Evolutionary conservation across 2,888 invertebrate species (phyloP).

Genomic region (Euphydryas editha): DNA sequence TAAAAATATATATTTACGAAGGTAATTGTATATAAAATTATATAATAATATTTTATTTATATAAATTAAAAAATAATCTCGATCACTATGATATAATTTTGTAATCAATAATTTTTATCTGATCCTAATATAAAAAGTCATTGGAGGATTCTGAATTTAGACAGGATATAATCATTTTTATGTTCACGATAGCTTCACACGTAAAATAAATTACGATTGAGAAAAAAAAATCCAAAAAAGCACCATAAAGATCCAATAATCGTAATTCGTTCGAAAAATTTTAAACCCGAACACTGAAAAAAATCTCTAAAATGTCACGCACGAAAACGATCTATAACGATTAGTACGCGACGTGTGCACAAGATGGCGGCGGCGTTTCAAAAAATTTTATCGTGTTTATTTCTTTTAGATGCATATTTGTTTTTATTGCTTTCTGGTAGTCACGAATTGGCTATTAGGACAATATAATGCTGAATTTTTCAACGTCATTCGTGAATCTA

Average conservation of each 20-base stretch:
- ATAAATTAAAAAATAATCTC: too few relatives aligned
- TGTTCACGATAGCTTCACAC: not conserved
- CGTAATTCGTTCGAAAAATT: slow-evolving; percentile 55
- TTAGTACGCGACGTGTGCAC: slow-evolving; percentile 70
- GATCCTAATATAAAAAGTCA: too few relatives aligned
- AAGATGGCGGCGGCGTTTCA: slow-evolving; percentile 54
- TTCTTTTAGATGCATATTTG: slow-evolving; percentile 72
- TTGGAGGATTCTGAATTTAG: too few relatives aligned
- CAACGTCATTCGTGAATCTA: slow-evolving; percentile 7
- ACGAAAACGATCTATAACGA: slow-evolving; percentile 80
- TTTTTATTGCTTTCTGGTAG: slow-evolving; percentile 78
- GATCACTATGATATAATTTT: too few relatives aligned
- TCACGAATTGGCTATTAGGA: slow-evolving; percentile 76
- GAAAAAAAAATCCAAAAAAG: slow-evolving; percentile 12
- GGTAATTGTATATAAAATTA: too few relatives aligned
- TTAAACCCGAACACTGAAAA: slow-evolving; percentile 43
- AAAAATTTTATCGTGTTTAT: slow-evolving; percentile 67
- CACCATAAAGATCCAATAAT: slow-evolving; percentile 55
- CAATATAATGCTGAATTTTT: slow-evolving; percentile 45
- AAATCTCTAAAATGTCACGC: slow-evolving; percentile 66
- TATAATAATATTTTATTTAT: too few relatives aligned
- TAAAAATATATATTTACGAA: too few relatives aligned
- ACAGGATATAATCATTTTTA: not conserved
- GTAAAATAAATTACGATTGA: not conserved
- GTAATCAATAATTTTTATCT: too few relatives aligned